Percentiles rank a stretch among this genome's conserved stretches.
Evolutionary conservation across 64 coral and sea anemone genomes (phyloP).

Genomic region (Pocillopora verrucosa): DNA sequence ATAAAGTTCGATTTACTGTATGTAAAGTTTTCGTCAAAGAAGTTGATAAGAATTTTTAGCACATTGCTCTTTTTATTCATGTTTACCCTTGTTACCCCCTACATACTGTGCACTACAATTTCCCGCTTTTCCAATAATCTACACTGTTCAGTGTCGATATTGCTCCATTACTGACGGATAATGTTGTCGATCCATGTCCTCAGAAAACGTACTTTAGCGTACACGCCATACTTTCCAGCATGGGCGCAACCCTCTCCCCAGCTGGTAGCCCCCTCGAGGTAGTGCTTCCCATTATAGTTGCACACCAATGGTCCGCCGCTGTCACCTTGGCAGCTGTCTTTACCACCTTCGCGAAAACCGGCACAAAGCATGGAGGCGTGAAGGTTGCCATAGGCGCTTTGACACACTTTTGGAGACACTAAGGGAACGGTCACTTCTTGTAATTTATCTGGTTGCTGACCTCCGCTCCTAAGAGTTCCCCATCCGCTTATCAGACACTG

Average conservation of each 20-base stretch:
- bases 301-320: conserved; percentile 55
- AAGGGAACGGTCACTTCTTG: conserved; percentile 48
- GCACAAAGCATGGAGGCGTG: conserved; percentile 58
- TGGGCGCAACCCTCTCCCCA: conserved; percentile 38
- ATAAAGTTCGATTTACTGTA: no score
- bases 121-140: background rate
- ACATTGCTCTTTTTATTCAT: no score
- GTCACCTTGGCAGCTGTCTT: conserved; percentile 49
- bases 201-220: conserved; percentile 5
- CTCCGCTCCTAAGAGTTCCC: conserved; percentile 14
- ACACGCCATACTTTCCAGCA: conserved; percentile 28
- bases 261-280: conserved; percentile 36
- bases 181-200: background rate
- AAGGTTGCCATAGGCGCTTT: background rate
- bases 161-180: background rate
- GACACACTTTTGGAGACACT: background rate
- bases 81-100: background rate
- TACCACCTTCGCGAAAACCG: conserved; percentile 21
- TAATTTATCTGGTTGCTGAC: background rate
- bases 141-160: background rate
- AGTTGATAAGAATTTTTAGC: no score
- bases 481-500: conserved; percentile 52
- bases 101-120: background rate
- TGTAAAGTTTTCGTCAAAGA: no score
- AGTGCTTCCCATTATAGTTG: conserved; percentile 8